phyloP scores from a whole-genome alignment of 2,113 vertebrate species.

The Camelus bactrianus region DNA sequence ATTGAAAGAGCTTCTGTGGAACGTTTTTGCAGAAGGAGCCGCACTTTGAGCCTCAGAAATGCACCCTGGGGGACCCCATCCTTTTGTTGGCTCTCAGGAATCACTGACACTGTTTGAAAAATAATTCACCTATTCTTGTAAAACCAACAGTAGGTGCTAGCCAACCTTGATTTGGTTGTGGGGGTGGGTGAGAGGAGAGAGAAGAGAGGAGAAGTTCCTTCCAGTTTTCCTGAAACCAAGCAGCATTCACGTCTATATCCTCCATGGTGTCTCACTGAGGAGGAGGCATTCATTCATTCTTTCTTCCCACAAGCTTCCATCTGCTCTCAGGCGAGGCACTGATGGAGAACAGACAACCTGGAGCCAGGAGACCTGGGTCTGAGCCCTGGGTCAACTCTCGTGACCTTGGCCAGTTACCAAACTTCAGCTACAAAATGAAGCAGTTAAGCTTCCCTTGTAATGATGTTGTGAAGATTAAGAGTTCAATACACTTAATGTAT shows the following conservation, averaged over 20 bases:
- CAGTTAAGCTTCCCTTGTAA: neutral
- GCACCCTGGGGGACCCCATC: neutral
- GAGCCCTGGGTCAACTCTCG: neutral
- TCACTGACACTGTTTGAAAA: neutral
- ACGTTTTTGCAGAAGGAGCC: neutral
- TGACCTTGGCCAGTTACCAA: neutral
- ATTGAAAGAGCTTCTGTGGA: constrained; percentile 39
- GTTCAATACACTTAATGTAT: constrained; percentile 18
- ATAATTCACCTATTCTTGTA: neutral
- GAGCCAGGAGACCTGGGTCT: neutral
- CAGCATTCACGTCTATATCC: neutral
- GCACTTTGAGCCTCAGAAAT: neutral
- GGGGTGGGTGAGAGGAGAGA: neutral
- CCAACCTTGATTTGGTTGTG: neutral
- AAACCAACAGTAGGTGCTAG: neutral
- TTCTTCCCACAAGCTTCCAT: neutral
- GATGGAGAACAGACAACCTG: neutral
- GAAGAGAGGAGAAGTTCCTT: neutral
- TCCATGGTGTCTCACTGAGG: neutral
- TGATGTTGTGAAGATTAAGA: neutral
- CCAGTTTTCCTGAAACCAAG: constrained; percentile 7
- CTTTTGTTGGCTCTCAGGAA: neutral
- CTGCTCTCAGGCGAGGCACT: neutral
- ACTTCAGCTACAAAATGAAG: constrained; percentile 18
- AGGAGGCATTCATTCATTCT: neutral